Base-by-base conservation (phyloP, 2,888 invertebrate species). In the Pogonocherus hispidulus region DNA sequence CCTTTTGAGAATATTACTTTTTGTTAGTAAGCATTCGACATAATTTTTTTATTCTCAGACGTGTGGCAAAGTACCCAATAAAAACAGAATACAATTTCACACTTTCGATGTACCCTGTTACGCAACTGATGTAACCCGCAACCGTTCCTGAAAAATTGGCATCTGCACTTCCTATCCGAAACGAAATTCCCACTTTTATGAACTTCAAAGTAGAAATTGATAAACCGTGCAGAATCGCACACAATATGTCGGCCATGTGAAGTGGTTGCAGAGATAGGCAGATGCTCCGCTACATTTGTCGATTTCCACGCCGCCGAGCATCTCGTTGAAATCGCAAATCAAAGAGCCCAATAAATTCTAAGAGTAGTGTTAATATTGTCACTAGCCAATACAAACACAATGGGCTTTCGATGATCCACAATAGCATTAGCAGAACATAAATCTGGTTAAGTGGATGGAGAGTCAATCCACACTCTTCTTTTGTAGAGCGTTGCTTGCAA, bases 341-440 rank as follows among this genome's bases (percentile, higher is more conserved):
- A 81, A 76, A 78, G 65, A 64, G 59, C 75, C 75, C 75, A 62
- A 80, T 82, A 83, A 83, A 83, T 83, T 80, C 80, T 79, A 66
- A 75, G 63, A 69, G 75, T 70, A 77, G 77, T 79, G 81, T 82
- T 83, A 83, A 83, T 83, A 81, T 81, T 83, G 84, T 84, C 83
- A 83, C 75, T 83, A 83, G 79, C 83, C 83, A 83, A 84, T 83
- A 80, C 79, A 84, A 84, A 83, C 83, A 84, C 82, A 84, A 84
- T 80, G 80, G 83, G 82, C 81, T 79, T 77, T 83, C 83, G 80
- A 83, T 82, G 76, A 65, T 76, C 78, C 70, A 83, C 82, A 83
- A 84, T 83, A 70, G 83, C 79, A 84, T 84, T 84, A 84, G 82
- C 83, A 83, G 82, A 71, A 84, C 83, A 84, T 85, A 85, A 85